A percentile compares a stretch with the other conserved stretches of the same genome.
Conservation (phyloP, 2,797 vertebrate species). For the Crotalus adamanteus region DNA sequence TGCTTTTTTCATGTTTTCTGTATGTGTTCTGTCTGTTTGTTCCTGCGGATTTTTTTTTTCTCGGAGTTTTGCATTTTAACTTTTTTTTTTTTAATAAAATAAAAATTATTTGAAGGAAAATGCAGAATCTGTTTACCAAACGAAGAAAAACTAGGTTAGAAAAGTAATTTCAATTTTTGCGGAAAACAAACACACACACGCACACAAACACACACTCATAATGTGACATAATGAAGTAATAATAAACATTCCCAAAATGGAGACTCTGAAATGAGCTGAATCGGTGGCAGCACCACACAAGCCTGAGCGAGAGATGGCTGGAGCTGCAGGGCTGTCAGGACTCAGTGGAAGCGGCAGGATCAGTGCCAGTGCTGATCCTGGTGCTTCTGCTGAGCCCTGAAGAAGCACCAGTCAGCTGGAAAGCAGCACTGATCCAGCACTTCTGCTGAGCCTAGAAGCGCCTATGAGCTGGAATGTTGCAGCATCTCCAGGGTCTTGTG, state of each 20-base stretch:
- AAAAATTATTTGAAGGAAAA: neutral
- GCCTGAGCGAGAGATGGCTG: too few relatives aligned
- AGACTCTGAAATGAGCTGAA: neutral
- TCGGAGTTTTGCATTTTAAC: neutral
- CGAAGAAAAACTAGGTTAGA: slow-evolving; percentile 47
- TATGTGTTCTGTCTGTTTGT: too few relatives aligned
- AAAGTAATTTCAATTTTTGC: neutral
- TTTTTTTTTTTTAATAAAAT: neutral
- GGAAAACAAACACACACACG: neutral
- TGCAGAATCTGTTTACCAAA: slow-evolving; percentile 52
- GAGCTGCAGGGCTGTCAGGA: too few relatives aligned
- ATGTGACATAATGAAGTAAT: neutral
- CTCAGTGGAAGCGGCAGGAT: too few relatives aligned
- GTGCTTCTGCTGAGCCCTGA: too few relatives aligned
- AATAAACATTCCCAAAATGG: neutral
- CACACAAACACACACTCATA: neutral
- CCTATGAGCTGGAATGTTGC: too few relatives aligned
- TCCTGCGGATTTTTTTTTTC: neutral
- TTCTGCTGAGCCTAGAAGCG: too few relatives aligned
- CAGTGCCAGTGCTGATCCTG: too few relatives aligned
- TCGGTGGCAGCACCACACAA: too few relatives aligned
- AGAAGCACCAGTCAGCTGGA: too few relatives aligned
- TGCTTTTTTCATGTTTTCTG: neutral
- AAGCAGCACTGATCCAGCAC: too few relatives aligned
- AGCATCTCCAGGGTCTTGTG: too few relatives aligned